Conservation (phyloP, 1,140 invertebrate species). For the Nasonia giraulti region DNA sequence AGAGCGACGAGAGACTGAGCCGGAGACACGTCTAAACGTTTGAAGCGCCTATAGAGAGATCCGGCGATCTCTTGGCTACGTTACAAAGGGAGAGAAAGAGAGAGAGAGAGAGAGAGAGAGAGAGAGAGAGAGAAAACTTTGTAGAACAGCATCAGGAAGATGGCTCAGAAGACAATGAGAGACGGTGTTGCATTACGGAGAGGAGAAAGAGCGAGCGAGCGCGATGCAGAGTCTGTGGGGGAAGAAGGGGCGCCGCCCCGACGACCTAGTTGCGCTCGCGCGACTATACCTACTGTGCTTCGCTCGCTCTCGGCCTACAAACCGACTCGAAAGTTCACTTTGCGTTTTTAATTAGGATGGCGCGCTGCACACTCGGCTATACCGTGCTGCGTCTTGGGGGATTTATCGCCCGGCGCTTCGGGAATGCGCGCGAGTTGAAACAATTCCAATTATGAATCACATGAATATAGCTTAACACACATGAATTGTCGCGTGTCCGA, state of each 20-base stretch:
- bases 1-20: background rate
- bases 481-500: too few species aligned
- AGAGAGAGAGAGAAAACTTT: conserved; percentile 10
- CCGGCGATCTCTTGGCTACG: conserved; percentile 54
- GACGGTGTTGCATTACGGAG: conserved; percentile 52
- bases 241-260: conserved; percentile 55
- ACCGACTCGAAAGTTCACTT: conserved; percentile 37
- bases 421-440: background rate
- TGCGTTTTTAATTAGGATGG: conserved; percentile 1
- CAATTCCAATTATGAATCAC: conserved; percentile 2
- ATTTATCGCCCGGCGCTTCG: background rate
- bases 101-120: conserved; percentile 35
- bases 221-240: background rate
- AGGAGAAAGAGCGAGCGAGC: background rate
- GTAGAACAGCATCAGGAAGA: conserved; percentile 7
- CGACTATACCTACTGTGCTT: background rate
- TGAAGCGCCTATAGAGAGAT: background rate
- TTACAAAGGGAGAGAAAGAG: conserved; percentile 55
- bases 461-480: too few species aligned
- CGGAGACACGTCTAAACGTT: background rate
- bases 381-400: too few species aligned
- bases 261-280: background rate
- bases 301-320: background rate
- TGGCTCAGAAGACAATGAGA: conserved; percentile 5
- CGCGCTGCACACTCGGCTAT: too few species aligned